These are phyloP conservation scores for Elgaria multicarinata DNA, from an alignment of 2,113 vertebrate genomes.

Conservation along the genomic window DNA sequence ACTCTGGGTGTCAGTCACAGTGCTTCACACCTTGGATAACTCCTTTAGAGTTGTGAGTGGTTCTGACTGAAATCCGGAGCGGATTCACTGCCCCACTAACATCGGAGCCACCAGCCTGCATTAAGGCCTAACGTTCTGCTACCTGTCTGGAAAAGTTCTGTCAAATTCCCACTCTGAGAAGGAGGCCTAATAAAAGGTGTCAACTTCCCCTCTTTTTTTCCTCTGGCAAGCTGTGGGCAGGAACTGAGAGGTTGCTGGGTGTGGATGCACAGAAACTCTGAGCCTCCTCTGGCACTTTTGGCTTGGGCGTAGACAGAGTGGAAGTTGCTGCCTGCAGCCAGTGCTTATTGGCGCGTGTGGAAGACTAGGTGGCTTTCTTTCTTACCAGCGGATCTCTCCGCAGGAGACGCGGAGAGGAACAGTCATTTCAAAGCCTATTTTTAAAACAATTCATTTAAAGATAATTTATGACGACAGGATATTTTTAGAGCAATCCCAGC, in stretches of 20 bases:
- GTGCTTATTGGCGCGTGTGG: constrained; percentile 51
- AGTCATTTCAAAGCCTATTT: constrained; percentile 77
- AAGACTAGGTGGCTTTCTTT: constrained; percentile 64
- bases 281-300: constrained; percentile 58
- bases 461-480: constrained; percentile 70
- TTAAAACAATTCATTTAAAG: constrained; percentile 79
- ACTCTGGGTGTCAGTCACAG: no score
- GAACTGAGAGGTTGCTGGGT: constrained; percentile 45
- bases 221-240: constrained; percentile 47
- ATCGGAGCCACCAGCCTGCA: no score
- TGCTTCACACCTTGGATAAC: no score
- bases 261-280: constrained; percentile 54
- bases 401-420: constrained; percentile 64
- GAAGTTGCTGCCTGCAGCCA: constrained; percentile 57
- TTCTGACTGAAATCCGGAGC: no score
- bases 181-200: background rate
- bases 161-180: background rate
- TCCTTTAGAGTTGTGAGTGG: no score
- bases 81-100: no score
- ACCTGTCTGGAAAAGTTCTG: constrained; percentile 6
- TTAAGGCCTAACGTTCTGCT: background rate
- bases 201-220: constrained; percentile 3
- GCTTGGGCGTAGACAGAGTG: constrained; percentile 56
- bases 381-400: constrained; percentile 58
- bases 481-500: constrained; percentile 71